phyloP scores from a whole-genome alignment of 2,113 vertebrate species.

The Rhinichthys klamathensis region DNA sequence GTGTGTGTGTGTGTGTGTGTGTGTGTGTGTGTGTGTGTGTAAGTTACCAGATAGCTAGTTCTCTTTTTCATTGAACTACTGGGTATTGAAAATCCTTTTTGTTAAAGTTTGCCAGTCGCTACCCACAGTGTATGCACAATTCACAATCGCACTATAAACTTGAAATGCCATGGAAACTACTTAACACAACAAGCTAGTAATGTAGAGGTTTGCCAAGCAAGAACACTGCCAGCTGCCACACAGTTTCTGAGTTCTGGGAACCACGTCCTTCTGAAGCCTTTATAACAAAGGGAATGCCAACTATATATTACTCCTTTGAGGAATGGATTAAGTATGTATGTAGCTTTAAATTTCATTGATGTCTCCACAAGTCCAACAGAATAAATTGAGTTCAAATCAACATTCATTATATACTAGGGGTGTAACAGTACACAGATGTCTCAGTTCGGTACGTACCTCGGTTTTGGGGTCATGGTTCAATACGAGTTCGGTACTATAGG shows the following conservation, averaged over 20 bases:
- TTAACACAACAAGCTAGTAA: constrained; percentile 68
- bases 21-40: neutral
- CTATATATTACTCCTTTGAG: neutral
- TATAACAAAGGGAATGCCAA: constrained; percentile 18
- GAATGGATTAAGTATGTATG: neutral
- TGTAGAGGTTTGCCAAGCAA: constrained; percentile 39
- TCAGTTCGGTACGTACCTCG: too few relatives aligned
- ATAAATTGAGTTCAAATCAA: neutral
- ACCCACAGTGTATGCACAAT: constrained; percentile 63
- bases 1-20: constrained; percentile 11
- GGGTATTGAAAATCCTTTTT: constrained; percentile 54
- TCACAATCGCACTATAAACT: constrained; percentile 48
- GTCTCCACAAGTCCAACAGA: neutral
- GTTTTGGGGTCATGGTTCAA: too few relatives aligned
- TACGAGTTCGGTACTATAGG: too few relatives aligned
- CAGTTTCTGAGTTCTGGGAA: constrained; percentile 7
- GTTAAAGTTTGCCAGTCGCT: constrained; percentile 60
- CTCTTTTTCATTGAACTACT: constrained; percentile 64
- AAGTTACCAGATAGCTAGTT: constrained; percentile 55
- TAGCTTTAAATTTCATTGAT: neutral
- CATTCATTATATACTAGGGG: neutral
- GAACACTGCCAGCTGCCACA: constrained; percentile 36
- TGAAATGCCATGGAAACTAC: constrained; percentile 69
- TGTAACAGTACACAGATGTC: neutral
- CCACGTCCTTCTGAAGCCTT: neutral